These are phyloP conservation scores for Tangara arthus DNA, from an alignment of 2,797 vertebrate species.

Conservation along the genomic window DNA sequence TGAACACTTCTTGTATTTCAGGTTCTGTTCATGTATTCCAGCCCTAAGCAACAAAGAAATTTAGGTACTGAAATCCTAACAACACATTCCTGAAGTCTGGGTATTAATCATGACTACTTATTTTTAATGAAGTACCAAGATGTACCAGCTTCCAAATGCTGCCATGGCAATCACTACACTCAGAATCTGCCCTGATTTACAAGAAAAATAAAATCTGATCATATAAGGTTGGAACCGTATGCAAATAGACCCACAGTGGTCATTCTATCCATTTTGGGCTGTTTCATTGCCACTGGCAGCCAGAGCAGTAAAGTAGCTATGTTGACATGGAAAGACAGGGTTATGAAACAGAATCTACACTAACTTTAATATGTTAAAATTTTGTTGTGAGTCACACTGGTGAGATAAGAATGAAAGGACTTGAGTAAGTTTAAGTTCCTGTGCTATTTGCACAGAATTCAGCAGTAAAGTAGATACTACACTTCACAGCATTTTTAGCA, in stretches of 20 bases:
- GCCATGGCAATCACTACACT: background rate
- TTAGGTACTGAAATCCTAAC: background rate
- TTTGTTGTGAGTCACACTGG: background rate
- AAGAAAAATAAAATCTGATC: background rate
- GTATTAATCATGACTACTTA: background rate
- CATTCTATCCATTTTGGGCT: background rate
- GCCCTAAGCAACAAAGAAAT: background rate
- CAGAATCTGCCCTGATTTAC: background rate
- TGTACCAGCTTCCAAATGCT: background rate
- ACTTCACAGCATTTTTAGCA: background rate
- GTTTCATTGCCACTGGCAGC: background rate
- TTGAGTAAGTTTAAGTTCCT: background rate
- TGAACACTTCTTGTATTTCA: background rate
- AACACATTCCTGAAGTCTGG: background rate
- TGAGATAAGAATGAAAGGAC: background rate
- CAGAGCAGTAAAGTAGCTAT: background rate
- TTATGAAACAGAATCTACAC: background rate
- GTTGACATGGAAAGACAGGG: fast-evolving
- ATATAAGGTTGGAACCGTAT: background rate
- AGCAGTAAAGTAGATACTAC: background rate
- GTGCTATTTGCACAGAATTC: background rate
- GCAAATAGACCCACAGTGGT: background rate
- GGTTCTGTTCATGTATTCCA: background rate
- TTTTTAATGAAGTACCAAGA: background rate
- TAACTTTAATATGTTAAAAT: background rate